Conservation (phyloP, 2,888 invertebrate species). For the Kuschelorhynchus macadamiae region DNA sequence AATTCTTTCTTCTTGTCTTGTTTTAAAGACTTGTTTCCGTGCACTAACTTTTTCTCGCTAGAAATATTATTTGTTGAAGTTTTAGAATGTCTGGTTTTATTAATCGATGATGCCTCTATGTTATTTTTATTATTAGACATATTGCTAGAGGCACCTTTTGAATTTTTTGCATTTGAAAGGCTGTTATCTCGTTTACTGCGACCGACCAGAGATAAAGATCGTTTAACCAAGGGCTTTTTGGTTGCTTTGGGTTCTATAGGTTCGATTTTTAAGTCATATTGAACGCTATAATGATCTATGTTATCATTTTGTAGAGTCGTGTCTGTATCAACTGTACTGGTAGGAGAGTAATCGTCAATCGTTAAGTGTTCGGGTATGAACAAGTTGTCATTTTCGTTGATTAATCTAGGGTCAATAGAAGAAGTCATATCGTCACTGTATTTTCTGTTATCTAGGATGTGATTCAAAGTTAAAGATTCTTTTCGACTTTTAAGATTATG, state of each 20-base stretch:
- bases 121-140: slow-evolving; percentile 14
- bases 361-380: slow-evolving; percentile 69
- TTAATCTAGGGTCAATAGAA: slow-evolving; percentile 74
- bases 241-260: slow-evolving; percentile 41
- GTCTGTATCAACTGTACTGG: slow-evolving; percentile 57
- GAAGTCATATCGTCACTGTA: slow-evolving; percentile 64
- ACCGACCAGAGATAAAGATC: slow-evolving; percentile 49
- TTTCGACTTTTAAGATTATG: slow-evolving; percentile 46
- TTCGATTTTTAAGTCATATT: slow-evolving; percentile 67
- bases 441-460: slow-evolving; percentile 56
- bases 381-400: slow-evolving; percentile 80
- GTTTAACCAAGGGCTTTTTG: slow-evolving; percentile 49
- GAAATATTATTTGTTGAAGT: slow-evolving; percentile 39
- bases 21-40: slow-evolving; percentile 26
- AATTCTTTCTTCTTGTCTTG: slow-evolving; percentile 59
- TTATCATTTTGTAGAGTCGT: slow-evolving; percentile 53
- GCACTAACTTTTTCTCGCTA: slow-evolving; percentile 30
- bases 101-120: slow-evolving; percentile 9
- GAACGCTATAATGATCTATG: slow-evolving; percentile 62
- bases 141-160: slow-evolving; percentile 17
- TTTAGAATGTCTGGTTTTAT: slow-evolving; percentile 30
- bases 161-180: slow-evolving; percentile 12
- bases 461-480: slow-evolving; percentile 42
- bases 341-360: slow-evolving; percentile 59
- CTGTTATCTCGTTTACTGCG: slow-evolving; percentile 42